These are phyloP conservation scores for Atlantisia rogersi DNA, from an alignment of 2,113 vertebrate species.

Conservation along the genomic window DNA sequence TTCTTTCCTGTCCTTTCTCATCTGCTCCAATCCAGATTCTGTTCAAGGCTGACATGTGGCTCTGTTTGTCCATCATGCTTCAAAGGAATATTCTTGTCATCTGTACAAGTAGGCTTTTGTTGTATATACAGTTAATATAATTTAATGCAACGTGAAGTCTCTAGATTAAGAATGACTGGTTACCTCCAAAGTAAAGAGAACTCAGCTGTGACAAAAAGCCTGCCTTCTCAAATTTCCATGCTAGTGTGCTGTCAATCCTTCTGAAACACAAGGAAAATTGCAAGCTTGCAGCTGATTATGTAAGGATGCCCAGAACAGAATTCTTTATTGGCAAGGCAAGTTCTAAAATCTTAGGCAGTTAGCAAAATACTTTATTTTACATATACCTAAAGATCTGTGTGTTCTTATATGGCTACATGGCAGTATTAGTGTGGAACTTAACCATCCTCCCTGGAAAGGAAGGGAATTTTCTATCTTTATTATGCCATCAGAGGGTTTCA, in stretches of 20 bases:
- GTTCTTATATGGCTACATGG: not conserved
- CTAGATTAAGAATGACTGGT: not conserved
- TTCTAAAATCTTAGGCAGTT: not conserved
- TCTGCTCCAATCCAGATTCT: not conserved
- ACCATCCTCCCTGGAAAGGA: not conserved
- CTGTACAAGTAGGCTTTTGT: not conserved
- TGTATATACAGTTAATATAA: not conserved
- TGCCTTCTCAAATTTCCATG: not conserved
- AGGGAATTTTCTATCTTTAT: not conserved
- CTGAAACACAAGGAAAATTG: not conserved
- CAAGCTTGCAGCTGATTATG: not conserved
- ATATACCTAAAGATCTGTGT: not conserved
- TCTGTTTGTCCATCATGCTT: not conserved
- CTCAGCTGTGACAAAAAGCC: not conserved
- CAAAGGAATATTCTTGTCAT: not conserved
- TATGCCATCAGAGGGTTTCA: not conserved
- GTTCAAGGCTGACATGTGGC: not conserved
- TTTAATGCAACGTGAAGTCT: not conserved
- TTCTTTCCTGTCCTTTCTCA: not conserved
- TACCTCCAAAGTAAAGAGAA: not conserved
- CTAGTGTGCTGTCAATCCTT: not conserved
- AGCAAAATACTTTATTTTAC: not conserved
- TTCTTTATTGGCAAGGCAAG: not conserved
- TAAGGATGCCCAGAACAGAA: not conserved
- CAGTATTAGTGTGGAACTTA: not conserved